Evolutionary conservation across 1,140 invertebrate species (phyloP).

Genomic region (Microplitis demolitor): DNA sequence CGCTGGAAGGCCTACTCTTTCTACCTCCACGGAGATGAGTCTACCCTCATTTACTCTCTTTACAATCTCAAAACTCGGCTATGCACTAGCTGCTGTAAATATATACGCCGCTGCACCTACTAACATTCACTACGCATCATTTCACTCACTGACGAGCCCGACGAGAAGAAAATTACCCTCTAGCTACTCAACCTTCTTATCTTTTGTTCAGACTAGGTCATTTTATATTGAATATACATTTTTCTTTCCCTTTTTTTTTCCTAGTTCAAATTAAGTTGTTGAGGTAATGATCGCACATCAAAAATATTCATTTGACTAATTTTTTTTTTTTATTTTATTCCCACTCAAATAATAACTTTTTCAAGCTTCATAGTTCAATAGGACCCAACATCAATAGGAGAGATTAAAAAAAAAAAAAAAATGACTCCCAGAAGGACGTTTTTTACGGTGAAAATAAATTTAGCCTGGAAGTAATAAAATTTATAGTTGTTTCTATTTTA

Average conservation of each 20-base stretch:
- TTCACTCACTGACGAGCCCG: slow-evolving; percentile 17
- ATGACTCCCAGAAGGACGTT: too few relatives aligned
- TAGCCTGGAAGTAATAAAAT: too few relatives aligned
- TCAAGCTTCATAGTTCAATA: too few relatives aligned
- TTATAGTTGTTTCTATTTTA: too few relatives aligned
- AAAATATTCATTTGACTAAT: background rate
- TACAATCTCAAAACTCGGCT: background rate
- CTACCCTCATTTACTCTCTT: slow-evolving; percentile 12
- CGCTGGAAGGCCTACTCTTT: background rate
- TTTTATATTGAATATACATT: slow-evolving; percentile 8
- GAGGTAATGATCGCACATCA: background rate
- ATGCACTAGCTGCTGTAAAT: background rate
- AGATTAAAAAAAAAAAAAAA: too few relatives aligned
- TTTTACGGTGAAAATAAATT: too few relatives aligned
- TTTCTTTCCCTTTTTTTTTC: background rate
- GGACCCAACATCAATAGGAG: too few relatives aligned
- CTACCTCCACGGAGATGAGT: slow-evolving; percentile 1
- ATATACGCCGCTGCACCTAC: background rate
- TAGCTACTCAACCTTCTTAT: slow-evolving; percentile 1
- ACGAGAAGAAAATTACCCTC: slow-evolving; percentile 11
- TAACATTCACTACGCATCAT: slow-evolving; percentile 17
- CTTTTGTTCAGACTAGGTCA: slow-evolving; percentile 19
- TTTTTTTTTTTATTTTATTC: background rate
- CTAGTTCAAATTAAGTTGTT: background rate
- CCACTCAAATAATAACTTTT: too few relatives aligned